Conservation (phyloP, 2,113 vertebrate genomes). For the Neotragus pygmaeus region DNA sequence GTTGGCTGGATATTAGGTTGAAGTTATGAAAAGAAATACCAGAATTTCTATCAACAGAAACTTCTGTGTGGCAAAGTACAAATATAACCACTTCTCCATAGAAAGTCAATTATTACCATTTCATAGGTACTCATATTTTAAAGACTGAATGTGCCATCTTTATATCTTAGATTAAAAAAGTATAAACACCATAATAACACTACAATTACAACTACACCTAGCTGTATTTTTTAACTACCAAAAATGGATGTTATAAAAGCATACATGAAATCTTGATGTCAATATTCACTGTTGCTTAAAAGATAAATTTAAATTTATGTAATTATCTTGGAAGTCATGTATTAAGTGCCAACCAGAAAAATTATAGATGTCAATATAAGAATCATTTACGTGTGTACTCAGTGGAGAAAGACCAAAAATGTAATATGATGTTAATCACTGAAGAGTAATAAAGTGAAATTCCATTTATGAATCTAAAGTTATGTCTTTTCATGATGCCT, state of each 20-base stretch:
- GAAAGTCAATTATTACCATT: conserved; percentile 24
- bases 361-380: neutral
- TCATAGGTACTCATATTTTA: conserved; percentile 4
- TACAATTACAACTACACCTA: neutral
- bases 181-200: neutral
- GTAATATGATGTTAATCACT: neutral
- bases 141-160: neutral
- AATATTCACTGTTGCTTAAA: conserved; percentile 21
- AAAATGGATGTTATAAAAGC: neutral
- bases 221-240: conserved; percentile 16
- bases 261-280: conserved; percentile 33
- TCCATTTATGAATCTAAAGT: conserved; percentile 29
- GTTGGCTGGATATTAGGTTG: neutral
- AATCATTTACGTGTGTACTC: conserved; percentile 8
- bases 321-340: neutral
- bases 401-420: conserved; percentile 35
- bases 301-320: neutral
- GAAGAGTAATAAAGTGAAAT: conserved; percentile 33
- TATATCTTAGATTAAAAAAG: neutral
- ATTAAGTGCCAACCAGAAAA: conserved; percentile 19
- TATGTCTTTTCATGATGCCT: neutral
- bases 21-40: neutral
- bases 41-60: neutral
- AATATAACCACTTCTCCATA: conserved; percentile 19
- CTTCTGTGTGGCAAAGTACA: neutral